Evolutionary conservation across 2,113 vertebrate species (phyloP).

Genomic region (Rattus norvegicus): DNA sequence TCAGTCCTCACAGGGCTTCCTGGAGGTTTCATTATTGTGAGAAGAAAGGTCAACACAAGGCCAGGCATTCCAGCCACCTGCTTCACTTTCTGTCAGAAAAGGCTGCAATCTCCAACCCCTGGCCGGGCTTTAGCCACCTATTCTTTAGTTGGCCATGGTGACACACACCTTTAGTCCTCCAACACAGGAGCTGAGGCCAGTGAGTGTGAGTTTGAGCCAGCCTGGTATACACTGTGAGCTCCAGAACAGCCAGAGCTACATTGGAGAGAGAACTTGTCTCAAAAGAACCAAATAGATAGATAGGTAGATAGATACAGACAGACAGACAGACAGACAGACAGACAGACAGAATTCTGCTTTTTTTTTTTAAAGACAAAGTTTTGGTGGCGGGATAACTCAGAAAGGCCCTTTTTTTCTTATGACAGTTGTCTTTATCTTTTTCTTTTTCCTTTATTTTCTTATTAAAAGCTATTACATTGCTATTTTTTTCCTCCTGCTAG

Average conservation of each 20-base stretch:
- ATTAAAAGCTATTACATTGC: not conserved
- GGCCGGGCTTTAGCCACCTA: not conserved
- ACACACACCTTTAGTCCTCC: not conserved
- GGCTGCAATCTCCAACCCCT: not conserved
- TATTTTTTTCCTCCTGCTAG: constrained; percentile 8
- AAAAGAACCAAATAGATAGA: not conserved
- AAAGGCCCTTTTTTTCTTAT: not conserved
- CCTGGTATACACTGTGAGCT: not conserved
- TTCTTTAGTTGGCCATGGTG: not conserved
- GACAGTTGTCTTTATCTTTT: not conserved
- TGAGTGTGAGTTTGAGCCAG: not conserved
- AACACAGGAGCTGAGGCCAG: not conserved
- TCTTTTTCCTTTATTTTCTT: constrained; percentile 45
- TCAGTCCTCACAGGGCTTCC: not conserved
- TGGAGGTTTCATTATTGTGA: not conserved
- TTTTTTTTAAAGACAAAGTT: not conserved
- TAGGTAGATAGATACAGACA: not conserved
- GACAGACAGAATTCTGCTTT: not conserved
- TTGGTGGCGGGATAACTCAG: not conserved
- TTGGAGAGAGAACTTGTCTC: not conserved
- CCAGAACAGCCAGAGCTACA: not conserved
- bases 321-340: not conserved
- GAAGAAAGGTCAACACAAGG: not conserved
- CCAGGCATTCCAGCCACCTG: not conserved
- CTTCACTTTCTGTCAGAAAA: not conserved